Percentiles rank a stretch among this genome's conserved stretches.
Evolutionary conservation across 2,113 vertebrate genomes (phyloP).

Genomic region (Proterorhinus semilunaris): DNA sequence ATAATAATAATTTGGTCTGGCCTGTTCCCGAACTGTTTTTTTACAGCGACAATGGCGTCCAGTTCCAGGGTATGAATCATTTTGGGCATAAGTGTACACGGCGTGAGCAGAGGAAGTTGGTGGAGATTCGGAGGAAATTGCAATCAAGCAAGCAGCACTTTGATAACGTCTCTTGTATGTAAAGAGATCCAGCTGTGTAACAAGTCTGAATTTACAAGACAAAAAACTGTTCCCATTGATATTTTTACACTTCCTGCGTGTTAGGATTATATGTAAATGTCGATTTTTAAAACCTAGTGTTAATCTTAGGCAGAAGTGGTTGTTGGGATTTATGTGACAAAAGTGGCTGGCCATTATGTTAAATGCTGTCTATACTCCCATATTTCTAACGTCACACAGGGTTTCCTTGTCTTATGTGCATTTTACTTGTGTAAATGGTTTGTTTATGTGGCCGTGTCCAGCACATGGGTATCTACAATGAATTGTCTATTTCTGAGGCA

Average conservation of each 20-base stretch:
- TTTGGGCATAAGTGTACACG: neutral
- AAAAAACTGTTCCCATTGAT: slow-evolving; percentile 14
- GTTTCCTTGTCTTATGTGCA: slow-evolving; percentile 2
- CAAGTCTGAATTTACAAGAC: slow-evolving; percentile 16
- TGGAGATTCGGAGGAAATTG: slow-evolving; percentile 23
- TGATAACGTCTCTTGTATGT: slow-evolving; percentile 47
- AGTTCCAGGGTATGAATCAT: neutral
- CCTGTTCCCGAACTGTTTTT: neutral
- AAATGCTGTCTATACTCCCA: slow-evolving; percentile 39
- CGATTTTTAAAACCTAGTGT: slow-evolving; percentile 23
- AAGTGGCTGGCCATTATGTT: slow-evolving; percentile 56
- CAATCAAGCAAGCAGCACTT: slow-evolving; percentile 66
- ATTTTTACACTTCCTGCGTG: slow-evolving; percentile 19
- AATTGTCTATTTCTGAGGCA: neutral
- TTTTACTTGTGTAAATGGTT: slow-evolving; percentile 2
- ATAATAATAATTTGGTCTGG: too few relatives aligned
- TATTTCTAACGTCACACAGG: slow-evolving; percentile 11
- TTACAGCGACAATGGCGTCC: neutral
- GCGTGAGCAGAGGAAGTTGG: slow-evolving; percentile 42
- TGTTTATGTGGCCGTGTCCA: neutral
- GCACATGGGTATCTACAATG: slow-evolving; percentile 7
- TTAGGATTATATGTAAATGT: slow-evolving; percentile 21
- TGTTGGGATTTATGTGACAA: slow-evolving; percentile 17
- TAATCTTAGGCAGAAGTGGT: slow-evolving; percentile 32
- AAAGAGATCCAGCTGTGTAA: slow-evolving; percentile 36